Evolutionary conservation across 2,888 invertebrate genomes (phyloP).

Genomic region (Zelleria hepariella): DNA sequence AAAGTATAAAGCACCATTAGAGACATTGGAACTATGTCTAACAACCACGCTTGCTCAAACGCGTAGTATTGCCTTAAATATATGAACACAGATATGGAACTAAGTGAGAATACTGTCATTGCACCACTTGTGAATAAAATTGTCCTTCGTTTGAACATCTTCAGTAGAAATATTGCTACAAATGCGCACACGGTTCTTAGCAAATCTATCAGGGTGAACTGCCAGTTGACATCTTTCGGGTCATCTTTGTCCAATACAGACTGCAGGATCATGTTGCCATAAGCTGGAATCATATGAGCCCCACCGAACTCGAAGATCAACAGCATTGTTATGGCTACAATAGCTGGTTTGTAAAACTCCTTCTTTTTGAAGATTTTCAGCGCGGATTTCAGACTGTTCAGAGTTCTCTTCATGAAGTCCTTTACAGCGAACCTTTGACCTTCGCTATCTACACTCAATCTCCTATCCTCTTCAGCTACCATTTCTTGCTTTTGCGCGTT

Average conservation of each 20-base stretch:
- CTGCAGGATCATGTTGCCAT: constrained; percentile 56
- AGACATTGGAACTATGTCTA: constrained; percentile 46
- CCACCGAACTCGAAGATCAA: constrained; percentile 64
- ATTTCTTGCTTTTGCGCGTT: constrained; percentile 36
- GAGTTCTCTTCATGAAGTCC: constrained; percentile 27
- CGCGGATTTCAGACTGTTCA: constrained; percentile 37
- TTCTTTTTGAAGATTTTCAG: constrained; percentile 58
- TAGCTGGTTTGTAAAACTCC: constrained; percentile 59
- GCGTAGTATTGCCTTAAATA: constrained; percentile 46
- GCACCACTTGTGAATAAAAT: constrained; percentile 55
- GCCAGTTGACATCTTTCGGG: constrained; percentile 55
- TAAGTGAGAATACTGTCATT: constrained; percentile 49
- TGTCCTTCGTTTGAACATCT: constrained; percentile 48
- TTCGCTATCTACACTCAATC: not conserved
- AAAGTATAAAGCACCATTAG: constrained; percentile 55
- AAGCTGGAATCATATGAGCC: constrained; percentile 61
- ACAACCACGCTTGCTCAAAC: constrained; percentile 38
- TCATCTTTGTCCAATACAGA: constrained; percentile 46
- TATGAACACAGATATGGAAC: constrained; percentile 47
- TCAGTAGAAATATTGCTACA: constrained; percentile 61
- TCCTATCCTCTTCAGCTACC: not conserved
- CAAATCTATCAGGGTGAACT: constrained; percentile 77
- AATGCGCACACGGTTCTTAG: constrained; percentile 75
- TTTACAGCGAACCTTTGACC: constrained; percentile 8
- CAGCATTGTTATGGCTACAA: constrained; percentile 60